phyloP scores from a whole-genome alignment of 2,888 invertebrate genomes.

The Carpatolechia fugitivella region DNA sequence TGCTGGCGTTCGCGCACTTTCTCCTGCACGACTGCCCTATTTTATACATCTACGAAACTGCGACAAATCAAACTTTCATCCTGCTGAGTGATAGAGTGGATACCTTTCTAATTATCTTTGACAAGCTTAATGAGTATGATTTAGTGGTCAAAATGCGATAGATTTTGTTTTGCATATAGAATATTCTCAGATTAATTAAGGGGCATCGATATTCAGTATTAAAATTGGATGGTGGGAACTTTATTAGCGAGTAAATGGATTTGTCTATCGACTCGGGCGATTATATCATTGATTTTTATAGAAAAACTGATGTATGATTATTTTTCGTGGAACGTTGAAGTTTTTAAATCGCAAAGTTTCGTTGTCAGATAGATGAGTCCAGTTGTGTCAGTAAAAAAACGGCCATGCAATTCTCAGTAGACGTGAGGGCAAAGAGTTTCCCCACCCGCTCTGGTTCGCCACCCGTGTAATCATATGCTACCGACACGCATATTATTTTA shows the following conservation, averaged over 20 bases:
- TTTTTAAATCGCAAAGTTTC: too few relatives aligned
- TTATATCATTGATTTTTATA: slow-evolving; percentile 56
- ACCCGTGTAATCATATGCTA: slow-evolving; percentile 38
- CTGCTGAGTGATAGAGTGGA: slow-evolving; percentile 16
- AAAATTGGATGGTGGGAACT: slow-evolving; percentile 47
- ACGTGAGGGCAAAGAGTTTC: slow-evolving; percentile 28
- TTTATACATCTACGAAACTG: slow-evolving; percentile 40
- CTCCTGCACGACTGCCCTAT: slow-evolving; percentile 65
- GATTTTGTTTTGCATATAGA: slow-evolving; percentile 27
- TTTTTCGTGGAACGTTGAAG: too few relatives aligned
- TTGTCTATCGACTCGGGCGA: slow-evolving; percentile 44
- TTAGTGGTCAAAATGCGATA: slow-evolving; percentile 1
- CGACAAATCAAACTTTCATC: slow-evolving; percentile 53
- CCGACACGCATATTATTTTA: slow-evolving; percentile 31
- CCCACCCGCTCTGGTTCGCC: slow-evolving; percentile 20
- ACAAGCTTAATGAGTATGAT: slow-evolving; percentile 7
- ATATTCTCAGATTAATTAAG: slow-evolving; percentile 59
- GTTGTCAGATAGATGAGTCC: neutral
- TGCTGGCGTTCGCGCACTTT: slow-evolving; percentile 52
- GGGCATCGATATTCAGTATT: slow-evolving; percentile 37
- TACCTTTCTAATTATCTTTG: slow-evolving; percentile 18
- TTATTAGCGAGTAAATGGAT: slow-evolving; percentile 43
- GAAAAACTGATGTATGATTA: too few relatives aligned
- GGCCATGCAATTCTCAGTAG: slow-evolving; percentile 32
- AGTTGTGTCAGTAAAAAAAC: slow-evolving; percentile 18